Percentiles rank a stretch among this genome's conserved stretches.
phyloP scores from a whole-genome alignment of 2,113 vertebrate genomes.

The Cyanocitta stelleri region DNA sequence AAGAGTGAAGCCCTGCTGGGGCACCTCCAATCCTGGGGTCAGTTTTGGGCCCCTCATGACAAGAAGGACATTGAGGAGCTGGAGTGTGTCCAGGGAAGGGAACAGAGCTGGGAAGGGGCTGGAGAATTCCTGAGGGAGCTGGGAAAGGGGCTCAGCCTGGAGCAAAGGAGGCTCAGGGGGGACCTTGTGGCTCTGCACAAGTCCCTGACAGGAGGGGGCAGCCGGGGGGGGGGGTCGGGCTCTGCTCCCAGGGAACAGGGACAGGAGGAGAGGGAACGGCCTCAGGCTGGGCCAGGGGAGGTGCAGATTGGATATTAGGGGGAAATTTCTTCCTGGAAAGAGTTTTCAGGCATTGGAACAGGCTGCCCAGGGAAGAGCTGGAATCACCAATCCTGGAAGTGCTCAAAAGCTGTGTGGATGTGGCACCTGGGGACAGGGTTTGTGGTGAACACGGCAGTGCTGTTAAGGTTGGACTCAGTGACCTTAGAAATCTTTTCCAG shows the following conservation, averaged over 20 bases:
- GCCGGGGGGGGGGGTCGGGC: accelerated
- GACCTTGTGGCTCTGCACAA: background rate
- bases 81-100: accelerated
- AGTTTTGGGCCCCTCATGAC: background rate
- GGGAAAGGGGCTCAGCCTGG: background rate
- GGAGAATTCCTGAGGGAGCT: background rate
- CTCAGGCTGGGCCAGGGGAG: accelerated
- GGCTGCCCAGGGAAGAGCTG: background rate
- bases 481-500: background rate
- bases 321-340: background rate
- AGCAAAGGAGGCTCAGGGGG: background rate
- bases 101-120: background rate
- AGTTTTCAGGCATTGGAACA: background rate
- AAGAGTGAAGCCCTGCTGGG: background rate
- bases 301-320: background rate
- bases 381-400: background rate
- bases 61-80: background rate
- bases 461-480: background rate
- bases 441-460: background rate
- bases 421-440: background rate
- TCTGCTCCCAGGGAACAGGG: background rate
- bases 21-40: background rate
- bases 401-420: background rate
- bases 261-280: background rate
- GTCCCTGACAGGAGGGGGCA: background rate